Conservation (phyloP, 2,888 invertebrate species). For the Apoderus coryli region DNA sequence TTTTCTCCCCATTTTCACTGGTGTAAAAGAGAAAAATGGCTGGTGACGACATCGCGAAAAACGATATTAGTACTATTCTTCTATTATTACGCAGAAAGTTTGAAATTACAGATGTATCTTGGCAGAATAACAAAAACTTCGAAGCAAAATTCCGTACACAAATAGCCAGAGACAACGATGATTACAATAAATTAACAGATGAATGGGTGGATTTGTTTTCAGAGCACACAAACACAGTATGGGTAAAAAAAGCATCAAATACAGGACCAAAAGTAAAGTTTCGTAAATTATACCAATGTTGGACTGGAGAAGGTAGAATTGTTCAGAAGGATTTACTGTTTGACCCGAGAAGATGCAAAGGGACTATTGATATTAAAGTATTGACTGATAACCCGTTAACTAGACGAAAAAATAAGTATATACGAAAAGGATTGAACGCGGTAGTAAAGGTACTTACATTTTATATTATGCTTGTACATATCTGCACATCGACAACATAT, state of each 20-base stretch:
- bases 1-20: constrained; percentile 13
- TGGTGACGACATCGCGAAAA: constrained; percentile 24
- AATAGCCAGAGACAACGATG: constrained; percentile 28
- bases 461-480: not conserved
- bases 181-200: constrained; percentile 31
- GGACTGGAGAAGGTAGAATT: constrained; percentile 29
- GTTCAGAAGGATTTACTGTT: constrained; percentile 31
- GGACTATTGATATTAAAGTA: constrained; percentile 31
- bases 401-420: constrained; percentile 29
- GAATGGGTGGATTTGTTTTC: constrained; percentile 33
- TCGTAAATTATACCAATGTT: constrained; percentile 33
- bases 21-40: constrained; percentile 17
- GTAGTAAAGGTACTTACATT: constrained; percentile 28
- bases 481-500: not conserved
- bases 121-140: constrained; percentile 28
- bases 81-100: constrained; percentile 27
- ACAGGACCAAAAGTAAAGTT: constrained; percentile 33
- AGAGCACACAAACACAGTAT: constrained; percentile 29
- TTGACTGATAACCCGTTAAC: constrained; percentile 29
- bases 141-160: constrained; percentile 31
- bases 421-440: constrained; percentile 29
- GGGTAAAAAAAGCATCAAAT: constrained; percentile 33
- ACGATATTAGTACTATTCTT: constrained; percentile 28
- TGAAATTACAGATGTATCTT: constrained; percentile 29
- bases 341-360: constrained; percentile 30